phyloP scores from a whole-genome alignment of 2,113 vertebrate genomes.

The Rhagologus leucostigma region DNA sequence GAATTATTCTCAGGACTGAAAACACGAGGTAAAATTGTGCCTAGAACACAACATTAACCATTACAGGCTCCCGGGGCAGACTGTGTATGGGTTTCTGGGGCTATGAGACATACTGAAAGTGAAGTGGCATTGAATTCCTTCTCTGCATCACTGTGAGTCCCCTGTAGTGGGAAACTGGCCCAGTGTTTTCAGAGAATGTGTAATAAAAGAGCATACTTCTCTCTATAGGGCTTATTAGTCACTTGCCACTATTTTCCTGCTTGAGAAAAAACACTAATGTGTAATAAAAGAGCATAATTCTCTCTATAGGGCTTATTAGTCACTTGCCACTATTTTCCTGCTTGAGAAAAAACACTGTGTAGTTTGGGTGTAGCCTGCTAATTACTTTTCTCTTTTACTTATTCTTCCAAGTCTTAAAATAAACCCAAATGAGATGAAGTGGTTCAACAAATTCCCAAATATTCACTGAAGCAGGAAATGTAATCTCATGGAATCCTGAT shows the following conservation, averaged over 20 bases:
- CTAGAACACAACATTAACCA: background rate
- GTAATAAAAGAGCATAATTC: background rate
- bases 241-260: background rate
- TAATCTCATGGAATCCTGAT: conserved; percentile 21
- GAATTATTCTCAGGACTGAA: background rate
- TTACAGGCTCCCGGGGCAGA: background rate
- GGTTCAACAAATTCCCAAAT: background rate
- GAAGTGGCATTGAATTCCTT: background rate
- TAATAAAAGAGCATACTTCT: background rate
- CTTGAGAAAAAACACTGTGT: background rate
- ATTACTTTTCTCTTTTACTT: background rate
- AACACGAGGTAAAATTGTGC: background rate
- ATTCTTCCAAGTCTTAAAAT: background rate
- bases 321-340: background rate
- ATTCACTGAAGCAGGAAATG: conserved; percentile 27
- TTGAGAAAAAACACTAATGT: background rate
- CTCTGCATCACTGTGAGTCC: background rate
- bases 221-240: background rate
- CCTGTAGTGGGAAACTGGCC: background rate
- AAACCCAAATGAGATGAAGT: background rate
- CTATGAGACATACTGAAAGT: background rate
- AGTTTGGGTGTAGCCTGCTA: background rate
- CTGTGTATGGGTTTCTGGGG: background rate
- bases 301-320: background rate
- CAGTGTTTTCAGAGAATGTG: background rate